Base-by-base conservation (phyloP, 1,140 invertebrate species). In the Bombus impatiens region DNA sequence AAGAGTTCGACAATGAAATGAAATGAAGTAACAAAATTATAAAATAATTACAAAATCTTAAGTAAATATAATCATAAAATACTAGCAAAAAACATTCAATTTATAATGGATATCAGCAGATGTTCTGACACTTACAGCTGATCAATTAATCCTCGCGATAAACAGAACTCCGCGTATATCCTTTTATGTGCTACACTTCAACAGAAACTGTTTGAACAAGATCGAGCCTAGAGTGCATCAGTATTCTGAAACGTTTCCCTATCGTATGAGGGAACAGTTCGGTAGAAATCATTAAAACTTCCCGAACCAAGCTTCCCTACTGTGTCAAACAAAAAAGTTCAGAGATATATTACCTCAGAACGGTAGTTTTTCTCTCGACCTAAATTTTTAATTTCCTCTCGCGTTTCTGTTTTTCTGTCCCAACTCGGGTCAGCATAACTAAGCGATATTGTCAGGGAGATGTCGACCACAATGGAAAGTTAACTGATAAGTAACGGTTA, bases 401-500 rank as follows among this genome's bases (percentile, higher is more conserved):
- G 12, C 5, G 10, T 10, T 8, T 6, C 18, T 6, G 1, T 57
- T 40, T 13, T 6, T 5, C 32, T 9, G 25, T 13, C 5, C 22
- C 25, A n/a, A 59, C 22, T 37, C 18, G 2, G 8, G 32, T 57
- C 47, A 75, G 47, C 37, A 86, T 80, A 78, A 78, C 78, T 84
- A 79, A 89, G 70, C 78, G 78, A 22, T 78, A 80, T 91, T 89
- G 70, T 22, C 47, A 72, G 47, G 35, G 53, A 65, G 72, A 59
- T 72, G 87, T 88, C 77, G 77, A 53, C 77, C 72, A 72, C 44
- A 90, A 92, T 88, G 84, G 84, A 82, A 88, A 93, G 85, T 92
- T 91, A 92, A 89, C 87, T 82, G 90, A 92, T 92, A 92, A 92
- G 92, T 92, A 92, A 86, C 82, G 78, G 85, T 89, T 90, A 92